Conservation (phyloP, 2,888 invertebrate genomes). For the Portevinia maculata region DNA sequence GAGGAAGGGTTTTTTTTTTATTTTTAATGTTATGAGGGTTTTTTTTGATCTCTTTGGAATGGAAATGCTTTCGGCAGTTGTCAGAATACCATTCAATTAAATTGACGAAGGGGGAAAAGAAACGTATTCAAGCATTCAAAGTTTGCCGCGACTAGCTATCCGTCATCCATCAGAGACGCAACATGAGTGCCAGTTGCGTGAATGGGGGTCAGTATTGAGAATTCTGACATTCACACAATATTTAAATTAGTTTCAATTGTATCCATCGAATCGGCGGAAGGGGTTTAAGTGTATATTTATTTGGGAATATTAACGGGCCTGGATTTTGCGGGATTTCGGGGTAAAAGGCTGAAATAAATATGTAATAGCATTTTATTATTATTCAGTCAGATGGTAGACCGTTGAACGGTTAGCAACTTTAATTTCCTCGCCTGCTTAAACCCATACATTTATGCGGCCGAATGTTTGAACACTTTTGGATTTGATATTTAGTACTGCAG, state of each 20-base stretch:
- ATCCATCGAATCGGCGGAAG: constrained; percentile 7
- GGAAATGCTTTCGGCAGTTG: constrained; percentile 16
- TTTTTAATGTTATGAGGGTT: constrained; percentile 44
- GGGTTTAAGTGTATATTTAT: constrained; percentile 12
- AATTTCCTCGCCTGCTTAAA: too few species aligned
- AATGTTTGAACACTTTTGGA: too few species aligned
- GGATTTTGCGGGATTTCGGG: constrained; percentile 20
- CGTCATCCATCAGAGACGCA: constrained; percentile 35
- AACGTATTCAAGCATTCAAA: constrained; percentile 46
- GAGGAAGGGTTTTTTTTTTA: constrained; percentile 16
- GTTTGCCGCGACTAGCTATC: constrained; percentile 42
- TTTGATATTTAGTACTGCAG: too few species aligned
- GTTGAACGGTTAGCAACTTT: too few species aligned
- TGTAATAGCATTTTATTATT: not conserved
- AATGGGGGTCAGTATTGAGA: constrained; percentile 56
- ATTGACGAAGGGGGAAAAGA: constrained; percentile 34
- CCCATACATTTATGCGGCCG: too few species aligned
- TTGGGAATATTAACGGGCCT: constrained; percentile 17
- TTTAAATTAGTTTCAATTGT: constrained; percentile 70
- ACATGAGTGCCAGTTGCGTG: constrained; percentile 54
- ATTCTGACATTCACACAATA: constrained; percentile 54
- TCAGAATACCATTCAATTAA: constrained; percentile 49
- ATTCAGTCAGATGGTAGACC: too few species aligned
- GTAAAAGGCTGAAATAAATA: not conserved
- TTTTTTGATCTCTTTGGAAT: constrained; percentile 4